A percentile compares a stretch with the other conserved stretches of the same genome.
Conservation (phyloP, 1,140 invertebrate genomes). For the Sesamia nonagrioides region DNA sequence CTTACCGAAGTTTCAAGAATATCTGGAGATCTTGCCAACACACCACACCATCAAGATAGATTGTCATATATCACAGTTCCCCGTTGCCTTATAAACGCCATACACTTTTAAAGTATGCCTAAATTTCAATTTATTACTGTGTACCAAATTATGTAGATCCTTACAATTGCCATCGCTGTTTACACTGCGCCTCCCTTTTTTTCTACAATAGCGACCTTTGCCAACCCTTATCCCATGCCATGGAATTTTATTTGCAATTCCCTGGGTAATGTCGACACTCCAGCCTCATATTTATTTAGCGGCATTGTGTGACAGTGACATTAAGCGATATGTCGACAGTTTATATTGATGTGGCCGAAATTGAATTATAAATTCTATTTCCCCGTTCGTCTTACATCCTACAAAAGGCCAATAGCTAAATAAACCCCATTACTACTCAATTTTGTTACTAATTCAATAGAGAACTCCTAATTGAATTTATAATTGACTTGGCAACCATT, state of each 20-base stretch:
- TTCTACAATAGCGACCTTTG: conserved; percentile 14
- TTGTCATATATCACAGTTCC: too few species aligned
- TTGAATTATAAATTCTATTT: not conserved
- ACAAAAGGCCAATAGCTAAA: not conserved
- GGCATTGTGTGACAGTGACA: conserved; percentile 1
- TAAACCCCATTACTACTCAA: not conserved
- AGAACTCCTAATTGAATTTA: not conserved
- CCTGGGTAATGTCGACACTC: not conserved
- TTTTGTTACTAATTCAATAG: not conserved
- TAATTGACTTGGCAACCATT: not conserved
- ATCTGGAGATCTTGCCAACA: too few species aligned
- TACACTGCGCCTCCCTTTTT: conserved; percentile 14
- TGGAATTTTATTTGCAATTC: conserved; percentile 28
- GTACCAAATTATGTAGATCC: not conserved
- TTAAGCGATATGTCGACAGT: not conserved
- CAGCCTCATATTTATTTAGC: conserved; percentile 24
- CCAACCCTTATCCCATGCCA: conserved; percentile 13
- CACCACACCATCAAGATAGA: too few species aligned
- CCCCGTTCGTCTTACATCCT: not conserved
- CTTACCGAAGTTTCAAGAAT: too few species aligned
- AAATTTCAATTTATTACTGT: not conserved
- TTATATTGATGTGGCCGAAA: not conserved
- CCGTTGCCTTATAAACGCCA: too few species aligned
- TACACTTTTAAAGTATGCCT: not conserved
- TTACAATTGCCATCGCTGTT: not conserved